A percentile compares a stretch with the other conserved stretches of the same genome.
These are phyloP conservation scores for Drosophila prolongata DNA, from an alignment of 2,888 invertebrate species.

Conservation along the genomic window DNA sequence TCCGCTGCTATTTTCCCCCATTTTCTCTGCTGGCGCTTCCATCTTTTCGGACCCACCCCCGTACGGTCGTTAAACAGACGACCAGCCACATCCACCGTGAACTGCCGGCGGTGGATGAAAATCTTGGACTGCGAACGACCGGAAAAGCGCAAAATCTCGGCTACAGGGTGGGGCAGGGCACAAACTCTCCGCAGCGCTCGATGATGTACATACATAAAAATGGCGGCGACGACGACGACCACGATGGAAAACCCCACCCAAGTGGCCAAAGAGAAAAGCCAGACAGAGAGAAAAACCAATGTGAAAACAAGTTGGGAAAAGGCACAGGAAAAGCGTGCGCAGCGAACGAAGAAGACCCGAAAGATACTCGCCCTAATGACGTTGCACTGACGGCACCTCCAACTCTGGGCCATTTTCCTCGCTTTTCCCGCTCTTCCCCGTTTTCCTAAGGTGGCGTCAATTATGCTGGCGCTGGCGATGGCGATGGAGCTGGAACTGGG, in stretches of 20 bases:
- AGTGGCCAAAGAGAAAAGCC: slow-evolving; percentile 18
- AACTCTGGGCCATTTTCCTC: slow-evolving; percentile 25
- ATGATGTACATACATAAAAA: slow-evolving; percentile 58
- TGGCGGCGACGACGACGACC: slow-evolving; percentile 50
- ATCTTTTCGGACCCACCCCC: slow-evolving; percentile 60
- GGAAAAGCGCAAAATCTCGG: slow-evolving; percentile 76
- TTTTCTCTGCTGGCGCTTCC: slow-evolving; percentile 11
- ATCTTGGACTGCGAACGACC: slow-evolving; percentile 52
- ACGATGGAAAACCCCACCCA: slow-evolving; percentile 58
- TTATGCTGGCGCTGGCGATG: slow-evolving; percentile 55
- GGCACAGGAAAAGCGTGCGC: slow-evolving; percentile 61
- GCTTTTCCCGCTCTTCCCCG: neutral
- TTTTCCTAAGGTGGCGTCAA: slow-evolving; percentile 65
- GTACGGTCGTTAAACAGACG: slow-evolving; percentile 22
- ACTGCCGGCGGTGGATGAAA: slow-evolving; percentile 67
- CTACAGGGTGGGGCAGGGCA: slow-evolving; percentile 25
- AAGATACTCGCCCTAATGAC: slow-evolving; percentile 49
- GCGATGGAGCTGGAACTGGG: slow-evolving; percentile 47
- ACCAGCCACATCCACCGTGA: slow-evolving; percentile 17
- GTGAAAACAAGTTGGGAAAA: slow-evolving; percentile 44
- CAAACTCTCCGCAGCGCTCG: slow-evolving; percentile 14
- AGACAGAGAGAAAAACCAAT: slow-evolving; percentile 31
- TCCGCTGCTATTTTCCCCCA: slow-evolving; percentile 5
- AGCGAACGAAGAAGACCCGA: slow-evolving; percentile 48
- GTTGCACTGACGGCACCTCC: slow-evolving; percentile 35